phyloP scores from a whole-genome alignment of 1,140 invertebrate species.

The Tetranychus urticae region DNA sequence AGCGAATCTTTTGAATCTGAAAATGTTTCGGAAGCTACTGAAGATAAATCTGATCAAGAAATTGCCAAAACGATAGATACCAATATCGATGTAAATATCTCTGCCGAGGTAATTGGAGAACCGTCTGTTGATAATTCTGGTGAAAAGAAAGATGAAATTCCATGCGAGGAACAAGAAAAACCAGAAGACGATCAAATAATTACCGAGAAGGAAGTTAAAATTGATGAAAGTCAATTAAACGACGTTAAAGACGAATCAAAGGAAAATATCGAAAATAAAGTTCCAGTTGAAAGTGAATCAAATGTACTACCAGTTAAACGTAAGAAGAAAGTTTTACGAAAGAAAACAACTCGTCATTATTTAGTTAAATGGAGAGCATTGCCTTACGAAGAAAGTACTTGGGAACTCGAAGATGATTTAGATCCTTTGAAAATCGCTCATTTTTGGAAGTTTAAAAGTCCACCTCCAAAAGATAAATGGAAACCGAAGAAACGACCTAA shows the following conservation, averaged over 20 bases:
- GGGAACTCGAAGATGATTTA: slow-evolving; percentile 94
- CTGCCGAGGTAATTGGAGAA: not conserved
- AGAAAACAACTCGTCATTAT: slow-evolving; percentile 36
- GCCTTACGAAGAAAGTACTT: slow-evolving; percentile 94
- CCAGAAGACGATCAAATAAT: no score
- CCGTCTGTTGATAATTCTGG: not conserved
- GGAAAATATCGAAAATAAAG: not conserved
- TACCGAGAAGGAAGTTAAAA: not conserved
- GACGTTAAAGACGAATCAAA: not conserved
- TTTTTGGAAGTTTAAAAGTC: slow-evolving; percentile 51
- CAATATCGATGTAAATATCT: not conserved
- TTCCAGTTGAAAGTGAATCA: not conserved
- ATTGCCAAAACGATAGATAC: not conserved
- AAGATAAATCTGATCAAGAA: not conserved
- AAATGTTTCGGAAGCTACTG: not conserved
- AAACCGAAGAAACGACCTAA: slow-evolving; percentile 69
- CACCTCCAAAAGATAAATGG: slow-evolving; percentile 69
- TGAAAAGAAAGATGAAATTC: no score
- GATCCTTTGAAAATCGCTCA: slow-evolving; percentile 73
- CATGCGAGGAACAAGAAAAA: no score
- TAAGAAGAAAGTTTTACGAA: not conserved
- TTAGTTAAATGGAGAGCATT: slow-evolving; percentile 93
- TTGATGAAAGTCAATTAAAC: not conserved
- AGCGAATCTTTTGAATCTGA: not conserved
- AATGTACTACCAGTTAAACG: no score